Evolutionary conservation across 2,797 vertebrate species (phyloP).

Genomic region (Diglossa cyanea): DNA sequence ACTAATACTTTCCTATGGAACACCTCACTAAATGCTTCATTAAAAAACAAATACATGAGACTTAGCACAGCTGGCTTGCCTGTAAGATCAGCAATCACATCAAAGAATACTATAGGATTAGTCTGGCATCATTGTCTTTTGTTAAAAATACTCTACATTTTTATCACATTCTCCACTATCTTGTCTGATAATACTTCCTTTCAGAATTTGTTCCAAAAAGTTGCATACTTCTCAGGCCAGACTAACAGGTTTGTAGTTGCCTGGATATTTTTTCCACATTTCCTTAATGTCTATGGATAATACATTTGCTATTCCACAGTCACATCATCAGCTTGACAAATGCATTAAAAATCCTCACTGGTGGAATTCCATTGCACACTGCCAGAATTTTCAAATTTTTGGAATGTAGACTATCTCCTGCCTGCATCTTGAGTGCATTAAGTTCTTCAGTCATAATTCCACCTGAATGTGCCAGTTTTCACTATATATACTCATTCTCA

Average conservation of each 20-base stretch:
- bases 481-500: neutral
- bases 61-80: neutral
- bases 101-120: conserved; percentile 16
- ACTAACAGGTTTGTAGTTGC: conserved; percentile 38
- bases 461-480: neutral
- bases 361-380: conserved; percentile 17
- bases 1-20: neutral
- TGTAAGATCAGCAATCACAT: conserved; percentile 3
- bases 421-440: neutral
- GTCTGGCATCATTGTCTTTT: neutral
- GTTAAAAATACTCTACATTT: neutral
- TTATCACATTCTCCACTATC: conserved; percentile 14
- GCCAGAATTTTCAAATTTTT: neutral
- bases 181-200: conserved; percentile 4
- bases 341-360: conserved; percentile 1
- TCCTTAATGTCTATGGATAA: conserved; percentile 23
- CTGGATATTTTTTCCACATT: conserved; percentile 9
- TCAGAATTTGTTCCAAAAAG: conserved; percentile 24
- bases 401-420: neutral
- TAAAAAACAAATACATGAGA: neutral
- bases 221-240: conserved; percentile 12
- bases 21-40: neutral
- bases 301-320: conserved; percentile 9
- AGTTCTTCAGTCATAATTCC: neutral
- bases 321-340: conserved; percentile 46